phyloP scores from a whole-genome alignment of 2,113 vertebrate genomes.

The Tenrec ecaudatus region DNA sequence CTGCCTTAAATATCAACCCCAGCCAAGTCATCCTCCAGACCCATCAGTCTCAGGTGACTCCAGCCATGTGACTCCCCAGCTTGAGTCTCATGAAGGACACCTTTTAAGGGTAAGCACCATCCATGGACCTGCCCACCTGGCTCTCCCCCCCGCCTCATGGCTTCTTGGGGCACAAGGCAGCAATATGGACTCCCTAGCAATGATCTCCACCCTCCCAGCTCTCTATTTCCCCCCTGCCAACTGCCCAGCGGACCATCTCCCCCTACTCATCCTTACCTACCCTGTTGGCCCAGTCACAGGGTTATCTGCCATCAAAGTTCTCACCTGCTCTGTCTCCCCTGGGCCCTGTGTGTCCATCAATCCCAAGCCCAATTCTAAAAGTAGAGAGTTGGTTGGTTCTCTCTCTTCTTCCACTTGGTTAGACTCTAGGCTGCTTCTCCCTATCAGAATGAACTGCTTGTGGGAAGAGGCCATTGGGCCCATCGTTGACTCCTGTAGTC shows the following conservation, averaged over 20 bases:
- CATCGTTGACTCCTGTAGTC: not conserved
- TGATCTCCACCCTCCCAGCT: not conserved
- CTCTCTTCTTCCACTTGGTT: not conserved
- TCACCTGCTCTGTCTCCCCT: not conserved
- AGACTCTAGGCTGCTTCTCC: accelerated
- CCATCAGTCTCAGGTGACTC: not conserved
- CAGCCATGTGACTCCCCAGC: not conserved
- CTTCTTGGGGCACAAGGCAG: not conserved
- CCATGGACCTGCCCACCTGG: not conserved
- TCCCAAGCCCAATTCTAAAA: not conserved
- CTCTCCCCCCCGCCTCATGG: not conserved
- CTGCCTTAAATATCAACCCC: not conserved
- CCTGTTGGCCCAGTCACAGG: not conserved
- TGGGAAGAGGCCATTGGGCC: not conserved
- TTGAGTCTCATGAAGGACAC: not conserved
- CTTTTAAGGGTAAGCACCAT: not conserved
- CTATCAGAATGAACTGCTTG: not conserved
- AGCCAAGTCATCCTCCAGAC: not conserved
- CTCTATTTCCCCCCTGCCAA: not conserved
- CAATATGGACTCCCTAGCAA: accelerated
- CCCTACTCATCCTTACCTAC: not conserved
- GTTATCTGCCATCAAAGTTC: not conserved
- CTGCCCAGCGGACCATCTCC: accelerated
- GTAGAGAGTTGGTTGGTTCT: not conserved
- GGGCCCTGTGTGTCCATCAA: not conserved